Percentiles rank a stretch among this genome's conserved stretches.
phyloP scores from a whole-genome alignment of 1,140 invertebrate genomes.

The Conus ventricosus region DNA sequence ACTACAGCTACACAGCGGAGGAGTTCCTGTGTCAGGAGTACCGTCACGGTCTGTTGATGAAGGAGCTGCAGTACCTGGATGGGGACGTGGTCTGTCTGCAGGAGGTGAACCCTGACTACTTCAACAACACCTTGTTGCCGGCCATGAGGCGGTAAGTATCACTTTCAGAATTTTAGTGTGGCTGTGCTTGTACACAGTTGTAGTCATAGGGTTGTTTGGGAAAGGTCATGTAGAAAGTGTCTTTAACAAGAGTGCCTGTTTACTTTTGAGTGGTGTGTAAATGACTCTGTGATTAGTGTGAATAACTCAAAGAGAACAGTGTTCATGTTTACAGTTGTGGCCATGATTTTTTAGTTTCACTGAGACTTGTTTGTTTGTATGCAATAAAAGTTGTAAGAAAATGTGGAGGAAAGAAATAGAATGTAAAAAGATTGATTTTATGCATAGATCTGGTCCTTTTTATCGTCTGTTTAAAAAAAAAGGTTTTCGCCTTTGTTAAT shows the following conservation, averaged over 20 bases:
- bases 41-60: constrained; percentile 64
- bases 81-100: constrained; percentile 72
- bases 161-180: neutral
- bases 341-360: too few species aligned
- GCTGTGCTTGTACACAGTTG: neutral
- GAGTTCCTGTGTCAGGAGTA: constrained; percentile 59
- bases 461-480: too few species aligned
- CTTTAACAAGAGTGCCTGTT: neutral
- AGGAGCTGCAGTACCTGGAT: constrained; percentile 68
- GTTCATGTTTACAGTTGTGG: too few species aligned
- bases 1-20: constrained; percentile 66
- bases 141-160: constrained; percentile 62
- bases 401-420: too few species aligned
- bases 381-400: too few species aligned
- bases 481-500: too few species aligned
- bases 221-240: neutral
- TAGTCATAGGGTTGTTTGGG: neutral
- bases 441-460: too few species aligned
- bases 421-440: too few species aligned
- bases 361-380: too few species aligned
- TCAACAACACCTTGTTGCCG: constrained; percentile 53
- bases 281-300: too few species aligned
- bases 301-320: too few species aligned
- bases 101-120: constrained; percentile 69
- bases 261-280: too few species aligned